phyloP scores from a whole-genome alignment of 2,888 invertebrate genomes.

The Drosophila fungiperda region DNA sequence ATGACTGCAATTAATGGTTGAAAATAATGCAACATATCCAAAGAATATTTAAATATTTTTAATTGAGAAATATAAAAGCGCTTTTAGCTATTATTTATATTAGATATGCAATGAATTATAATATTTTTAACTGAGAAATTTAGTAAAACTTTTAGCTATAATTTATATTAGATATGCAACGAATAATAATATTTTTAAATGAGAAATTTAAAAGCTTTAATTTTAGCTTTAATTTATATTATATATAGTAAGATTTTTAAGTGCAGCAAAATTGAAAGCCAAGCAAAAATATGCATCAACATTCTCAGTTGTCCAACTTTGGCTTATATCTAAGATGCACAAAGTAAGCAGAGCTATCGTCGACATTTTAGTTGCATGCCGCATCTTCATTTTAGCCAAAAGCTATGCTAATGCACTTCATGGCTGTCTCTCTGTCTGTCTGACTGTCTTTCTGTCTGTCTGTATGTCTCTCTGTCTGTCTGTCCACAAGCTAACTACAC shows the following conservation, averaged over 20 bases:
- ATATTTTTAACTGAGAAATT: not conserved
- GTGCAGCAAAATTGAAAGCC: not conserved
- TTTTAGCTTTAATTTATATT: no score
- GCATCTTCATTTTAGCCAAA: slow-evolving; percentile 33
- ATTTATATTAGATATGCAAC: no score
- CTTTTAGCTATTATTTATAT: no score
- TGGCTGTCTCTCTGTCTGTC: slow-evolving; percentile 25
- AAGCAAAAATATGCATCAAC: slow-evolving; percentile 3
- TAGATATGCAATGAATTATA: no score
- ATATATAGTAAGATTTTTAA: not conserved
- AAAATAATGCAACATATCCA: not conserved
- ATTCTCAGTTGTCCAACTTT: not conserved
- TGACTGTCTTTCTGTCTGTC: not conserved
- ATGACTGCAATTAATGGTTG: not conserved
- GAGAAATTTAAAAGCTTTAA: no score
- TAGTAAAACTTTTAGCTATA: no score
- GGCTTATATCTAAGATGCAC: slow-evolving; percentile 24
- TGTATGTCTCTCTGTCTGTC: slow-evolving; percentile 30
- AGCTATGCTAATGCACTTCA: slow-evolving; percentile 52
- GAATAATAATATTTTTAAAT: no score
- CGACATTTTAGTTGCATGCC: slow-evolving; percentile 20
- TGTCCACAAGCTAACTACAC: slow-evolving; percentile 38
- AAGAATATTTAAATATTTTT: not conserved
- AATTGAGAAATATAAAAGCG: not conserved
- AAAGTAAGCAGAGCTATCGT: slow-evolving; percentile 15